Evolutionary conservation across 1,140 invertebrate species (phyloP), one percentile per base, ranked within the genome.

Genomic region (Varroa destructor): DNA sequence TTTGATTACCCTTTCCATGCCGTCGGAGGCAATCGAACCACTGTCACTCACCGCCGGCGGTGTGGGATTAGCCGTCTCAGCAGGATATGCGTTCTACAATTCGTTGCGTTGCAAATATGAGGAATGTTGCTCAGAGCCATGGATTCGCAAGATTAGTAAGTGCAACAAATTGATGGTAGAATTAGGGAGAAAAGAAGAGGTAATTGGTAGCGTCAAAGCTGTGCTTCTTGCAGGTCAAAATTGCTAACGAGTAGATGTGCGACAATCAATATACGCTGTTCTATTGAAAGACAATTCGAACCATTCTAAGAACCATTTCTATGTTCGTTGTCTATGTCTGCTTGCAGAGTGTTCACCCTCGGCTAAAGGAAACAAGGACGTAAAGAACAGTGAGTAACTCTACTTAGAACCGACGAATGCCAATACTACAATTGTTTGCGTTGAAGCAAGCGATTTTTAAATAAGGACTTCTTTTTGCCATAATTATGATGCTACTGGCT

Each of bases 281-380:
- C 46, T 3, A 8, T 51, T 51, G 46, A 51, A 5, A 8, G 46
- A 3, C 46, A 8, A 51, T 51, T 8, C 4, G 46, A 25, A 25
- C 57, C 57, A 25, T 4, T 3, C 12, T 67, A 14, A 67, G 36
- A 67, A 40, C 8, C 12, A 12, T 36, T 37, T 67, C 61, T 43
- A 43, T 46, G n/a, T 43, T 67, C 10, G 14, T 2, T 43, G 40
- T 67, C 61, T 43, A 5, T 67, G n/a, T 67, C 3, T 25, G 25
- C 25, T 67, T 67, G 14, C 61, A 67, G 61, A 67, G 46, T 67
- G 61, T 40, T 43, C 61, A 2, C 12, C 40, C 12, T 46, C 40
- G 61, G 61, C 12, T 67, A 67, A 67, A 67, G 61, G 61, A 67
- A 46, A 37, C 61, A 67, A 67, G 37, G 61, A 67, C 61, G 61